Conservation (phyloP, 2,797 vertebrate genomes). For the Rhabdomys pumilio region DNA sequence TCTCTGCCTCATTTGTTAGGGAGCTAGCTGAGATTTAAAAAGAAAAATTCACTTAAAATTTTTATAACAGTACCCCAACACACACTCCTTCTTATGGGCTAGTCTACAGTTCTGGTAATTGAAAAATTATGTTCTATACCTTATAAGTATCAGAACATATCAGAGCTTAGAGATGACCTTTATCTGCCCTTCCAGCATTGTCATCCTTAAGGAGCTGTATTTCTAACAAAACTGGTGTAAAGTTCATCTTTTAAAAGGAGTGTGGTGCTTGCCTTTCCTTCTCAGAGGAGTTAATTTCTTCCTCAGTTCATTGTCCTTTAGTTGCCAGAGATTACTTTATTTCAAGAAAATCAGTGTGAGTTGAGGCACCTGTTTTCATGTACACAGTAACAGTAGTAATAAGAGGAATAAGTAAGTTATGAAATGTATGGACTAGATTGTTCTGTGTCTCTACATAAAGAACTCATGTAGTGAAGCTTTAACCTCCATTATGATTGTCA, state of each 20-base stretch:
- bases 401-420: slow-evolving; percentile 28
- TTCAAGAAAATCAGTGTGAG: background rate
- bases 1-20: background rate
- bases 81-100: background rate
- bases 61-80: background rate
- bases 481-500: background rate
- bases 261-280: slow-evolving; percentile 42
- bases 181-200: background rate
- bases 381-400: slow-evolving; percentile 31
- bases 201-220: background rate
- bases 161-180: background rate
- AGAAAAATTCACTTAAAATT: background rate
- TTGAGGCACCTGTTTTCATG: background rate
- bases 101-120: background rate
- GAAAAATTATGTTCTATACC: slow-evolving; percentile 41
- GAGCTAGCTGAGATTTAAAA: background rate
- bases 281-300: slow-evolving; percentile 23
- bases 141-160: slow-evolving; percentile 1
- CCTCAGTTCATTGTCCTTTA: slow-evolving; percentile 8
- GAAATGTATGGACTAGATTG: background rate
- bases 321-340: slow-evolving; percentile 26
- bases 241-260: background rate
- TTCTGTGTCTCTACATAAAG: background rate
- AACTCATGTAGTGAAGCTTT: background rate
- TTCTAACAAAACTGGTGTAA: slow-evolving; percentile 10